Evolutionary conservation across 2,113 vertebrate genomes (phyloP).

Genomic region (Colinus virginianus): DNA sequence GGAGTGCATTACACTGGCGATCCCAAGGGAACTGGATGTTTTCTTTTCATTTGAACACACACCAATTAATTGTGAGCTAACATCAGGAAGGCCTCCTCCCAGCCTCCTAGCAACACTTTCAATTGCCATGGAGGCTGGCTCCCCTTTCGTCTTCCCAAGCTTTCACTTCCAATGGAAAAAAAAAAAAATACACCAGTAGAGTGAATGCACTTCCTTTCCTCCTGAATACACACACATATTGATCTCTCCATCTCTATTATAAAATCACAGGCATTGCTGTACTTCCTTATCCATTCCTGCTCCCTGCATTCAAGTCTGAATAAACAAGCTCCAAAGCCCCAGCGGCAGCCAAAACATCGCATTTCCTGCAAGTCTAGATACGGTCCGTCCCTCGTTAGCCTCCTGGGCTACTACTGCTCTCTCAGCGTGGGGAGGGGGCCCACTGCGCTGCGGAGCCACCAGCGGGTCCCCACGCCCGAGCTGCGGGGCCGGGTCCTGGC

Average conservation of each 20-base stretch:
- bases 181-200: neutral
- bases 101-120: slow-evolving; percentile 80
- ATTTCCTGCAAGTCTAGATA: neutral
- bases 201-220: neutral
- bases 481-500: neutral
- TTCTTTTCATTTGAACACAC: slow-evolving; percentile 73
- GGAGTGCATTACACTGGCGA: neutral
- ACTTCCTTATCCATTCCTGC: neutral
- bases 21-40: slow-evolving; percentile 67
- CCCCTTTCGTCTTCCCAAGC: neutral
- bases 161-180: slow-evolving; percentile 4
- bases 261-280: neutral
- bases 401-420: neutral
- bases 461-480: neutral
- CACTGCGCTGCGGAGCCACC: neutral
- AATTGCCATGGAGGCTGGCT: slow-evolving; percentile 34
- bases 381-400: neutral
- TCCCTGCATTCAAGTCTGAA: neutral
- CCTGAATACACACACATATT: neutral
- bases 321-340: neutral
- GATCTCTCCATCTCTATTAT: neutral
- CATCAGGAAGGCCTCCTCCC: slow-evolving; percentile 65
- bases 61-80: slow-evolving; percentile 73
- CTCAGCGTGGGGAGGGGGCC: neutral
- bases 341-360: neutral